A percentile compares a stretch with the other conserved stretches of the same genome.
Evolutionary conservation across 2,113 vertebrate genomes (phyloP).

Genomic region (Eublepharis macularius): DNA sequence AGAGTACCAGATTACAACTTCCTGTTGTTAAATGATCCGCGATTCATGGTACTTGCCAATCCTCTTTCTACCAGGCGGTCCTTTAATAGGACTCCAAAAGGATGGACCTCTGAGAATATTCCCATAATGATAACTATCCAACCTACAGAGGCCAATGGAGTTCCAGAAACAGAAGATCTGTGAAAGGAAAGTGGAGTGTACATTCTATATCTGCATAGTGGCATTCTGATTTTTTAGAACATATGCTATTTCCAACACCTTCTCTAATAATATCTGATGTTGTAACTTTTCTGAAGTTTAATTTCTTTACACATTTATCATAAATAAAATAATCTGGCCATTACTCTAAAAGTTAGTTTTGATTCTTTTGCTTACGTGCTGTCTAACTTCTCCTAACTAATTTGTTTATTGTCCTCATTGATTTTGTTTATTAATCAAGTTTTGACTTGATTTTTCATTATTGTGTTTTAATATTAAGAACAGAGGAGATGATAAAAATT

Average conservation of each 20-base stretch:
- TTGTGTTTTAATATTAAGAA: conserved; percentile 3
- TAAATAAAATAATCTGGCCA: conserved; percentile 70
- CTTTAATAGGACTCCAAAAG: conserved; percentile 93
- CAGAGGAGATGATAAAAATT: background rate
- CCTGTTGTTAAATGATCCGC: conserved; percentile 77
- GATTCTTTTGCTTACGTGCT: conserved; percentile 27
- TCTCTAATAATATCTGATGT: conserved; percentile 35
- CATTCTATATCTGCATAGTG: background rate
- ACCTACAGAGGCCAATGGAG: conserved; percentile 62
- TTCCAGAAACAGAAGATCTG: conserved; percentile 95
- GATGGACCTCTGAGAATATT: conserved; percentile 81
- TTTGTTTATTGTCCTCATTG: too few species aligned
- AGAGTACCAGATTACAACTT: conserved; percentile 80
- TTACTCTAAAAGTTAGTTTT: conserved; percentile 17
- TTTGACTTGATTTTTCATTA: background rate
- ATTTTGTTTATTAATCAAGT: background rate
- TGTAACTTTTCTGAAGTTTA: conserved; percentile 44
- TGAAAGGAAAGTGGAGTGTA: conserved; percentile 67
- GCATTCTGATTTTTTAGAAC: conserved; percentile 42
- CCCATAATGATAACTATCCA: conserved; percentile 74
- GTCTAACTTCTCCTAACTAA: background rate
- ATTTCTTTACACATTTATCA: conserved; percentile 48
- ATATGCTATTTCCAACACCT: conserved; percentile 44
- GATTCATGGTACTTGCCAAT: conserved; percentile 78
- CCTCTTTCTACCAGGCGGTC: conserved; percentile 79